Evolutionary conservation across 2,113 vertebrate genomes (phyloP).

Genomic region (Cairina moschata): DNA sequence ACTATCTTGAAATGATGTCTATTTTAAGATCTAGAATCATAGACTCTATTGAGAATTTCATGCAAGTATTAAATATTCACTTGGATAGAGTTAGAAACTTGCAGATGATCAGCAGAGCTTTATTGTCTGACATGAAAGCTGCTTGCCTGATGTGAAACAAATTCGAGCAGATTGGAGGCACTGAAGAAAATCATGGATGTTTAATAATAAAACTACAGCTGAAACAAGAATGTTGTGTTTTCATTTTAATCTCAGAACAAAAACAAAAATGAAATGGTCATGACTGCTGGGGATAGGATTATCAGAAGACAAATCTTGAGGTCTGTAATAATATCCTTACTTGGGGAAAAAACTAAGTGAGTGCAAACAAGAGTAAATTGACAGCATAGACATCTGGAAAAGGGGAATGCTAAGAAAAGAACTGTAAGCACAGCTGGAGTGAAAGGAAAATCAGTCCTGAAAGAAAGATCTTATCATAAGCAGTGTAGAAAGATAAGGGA

Average conservation of each 20-base stretch:
- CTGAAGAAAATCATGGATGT: neutral
- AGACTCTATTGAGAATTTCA: neutral
- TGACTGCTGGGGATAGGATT: neutral
- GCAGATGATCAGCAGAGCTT: neutral
- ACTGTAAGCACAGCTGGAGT: neutral
- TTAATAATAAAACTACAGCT: neutral
- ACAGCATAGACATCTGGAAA: neutral
- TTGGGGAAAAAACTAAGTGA: neutral
- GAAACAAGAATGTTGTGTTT: neutral
- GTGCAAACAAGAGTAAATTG: conserved; percentile 17
- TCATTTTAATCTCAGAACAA: neutral
- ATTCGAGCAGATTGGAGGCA: neutral
- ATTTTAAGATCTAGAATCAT: neutral
- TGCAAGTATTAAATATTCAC: neutral
- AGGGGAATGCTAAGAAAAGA: neutral
- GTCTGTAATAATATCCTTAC: neutral
- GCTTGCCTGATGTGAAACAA: neutral
- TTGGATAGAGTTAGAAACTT: neutral
- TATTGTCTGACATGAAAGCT: neutral
- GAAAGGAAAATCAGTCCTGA: neutral
- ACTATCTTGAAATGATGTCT: neutral
- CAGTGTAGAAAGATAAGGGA: neutral
- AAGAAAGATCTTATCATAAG: neutral
- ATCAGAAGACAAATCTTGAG: conserved; percentile 23
- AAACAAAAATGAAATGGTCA: neutral